Evolutionary conservation across 2,888 invertebrate genomes (phyloP), one percentile per base, ranked within the genome.

Genomic region (Melitaea athalia): DNA sequence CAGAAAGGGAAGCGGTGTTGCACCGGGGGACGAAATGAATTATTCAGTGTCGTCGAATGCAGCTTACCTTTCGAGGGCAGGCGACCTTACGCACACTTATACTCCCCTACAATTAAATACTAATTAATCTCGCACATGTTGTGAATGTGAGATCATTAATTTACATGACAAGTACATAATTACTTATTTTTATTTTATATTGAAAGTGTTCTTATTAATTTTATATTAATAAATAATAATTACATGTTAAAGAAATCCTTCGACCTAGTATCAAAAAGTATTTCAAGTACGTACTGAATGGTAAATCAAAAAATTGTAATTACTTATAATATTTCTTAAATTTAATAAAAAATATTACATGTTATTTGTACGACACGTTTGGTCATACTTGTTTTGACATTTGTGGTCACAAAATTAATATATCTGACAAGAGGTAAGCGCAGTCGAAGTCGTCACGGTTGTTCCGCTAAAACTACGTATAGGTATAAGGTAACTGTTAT

Each of bases 1-100:
- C 64, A 63, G 68, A 59, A 72, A 72, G 64, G 70, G 65, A 65
- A 38, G 38, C 63, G 53, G 68, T 68, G 69, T 66, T 65, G 85
- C 82, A 83, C 82, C 80, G 70, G 79, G 78, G 82, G 77, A 78
- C 81, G 73, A 78, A 74, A 86, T 88, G 87, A 87, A 89, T 89
- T 84, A 89, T 89, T 87, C 86, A 88, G 80, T 79, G 80, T 79
- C 80, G 83, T 79, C 85, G 83, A 81, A 85, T 84, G 81, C 84
- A 82, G 81, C 68, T 72, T 68, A 67, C 69, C 70, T 72, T 72
- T 70, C 65, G 65, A 70, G 59, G 55, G 52, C 33, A 59, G 59
- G 59, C 42, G 57, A 64, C 62, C 67, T 64, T 70, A 71, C 64
- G 71, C 60, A 64, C 57, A 57, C 47, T 42, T 64, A 55, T 64